Conservation (phyloP, 2,888 invertebrate species). For the Trissonchulus sp. region DNA sequence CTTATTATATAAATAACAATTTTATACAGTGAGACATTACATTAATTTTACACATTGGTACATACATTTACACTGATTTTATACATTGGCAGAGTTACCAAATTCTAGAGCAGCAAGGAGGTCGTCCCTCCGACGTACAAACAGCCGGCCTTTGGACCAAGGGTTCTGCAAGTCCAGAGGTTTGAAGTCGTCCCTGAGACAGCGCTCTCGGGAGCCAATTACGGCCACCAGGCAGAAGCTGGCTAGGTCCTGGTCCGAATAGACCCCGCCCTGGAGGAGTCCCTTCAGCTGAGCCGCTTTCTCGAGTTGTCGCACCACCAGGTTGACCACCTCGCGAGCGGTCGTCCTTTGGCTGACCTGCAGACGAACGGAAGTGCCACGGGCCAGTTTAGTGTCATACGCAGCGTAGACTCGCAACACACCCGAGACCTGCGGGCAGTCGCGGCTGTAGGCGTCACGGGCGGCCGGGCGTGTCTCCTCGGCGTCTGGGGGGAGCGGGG, state of each 20-base stretch:
- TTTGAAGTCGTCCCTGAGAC: conserved; percentile 85
- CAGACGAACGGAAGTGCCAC: conserved; percentile 83
- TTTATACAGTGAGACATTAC: no score
- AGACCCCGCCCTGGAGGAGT: conserved; percentile 60
- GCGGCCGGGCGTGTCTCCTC: conserved; percentile 27
- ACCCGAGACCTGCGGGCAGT: conserved; percentile 37
- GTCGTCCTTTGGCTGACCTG: conserved; percentile 88
- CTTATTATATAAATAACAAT: no score
- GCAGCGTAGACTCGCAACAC: conserved; percentile 81
- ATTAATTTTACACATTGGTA: no score
- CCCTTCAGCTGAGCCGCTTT: conserved; percentile 79
- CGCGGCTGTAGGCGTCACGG: neutral
- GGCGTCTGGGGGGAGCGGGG: neutral
- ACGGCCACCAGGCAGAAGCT: conserved; percentile 92
- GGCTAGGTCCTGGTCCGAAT: conserved; percentile 64
- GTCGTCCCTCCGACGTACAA: conserved; percentile 80
- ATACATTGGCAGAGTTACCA: conserved; percentile 55
- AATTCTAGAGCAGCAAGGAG: conserved; percentile 54
- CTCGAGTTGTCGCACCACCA: conserved; percentile 90
- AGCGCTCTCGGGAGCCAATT: conserved; percentile 86
- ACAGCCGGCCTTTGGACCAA: conserved; percentile 86
- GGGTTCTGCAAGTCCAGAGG: conserved; percentile 87
- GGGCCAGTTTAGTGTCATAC: conserved; percentile 86
- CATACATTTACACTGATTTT: no score
- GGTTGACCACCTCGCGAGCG: conserved; percentile 85